Evolutionary conservation across 2,113 vertebrate species (phyloP).

Genomic region (Antechinus stuartii): DNA sequence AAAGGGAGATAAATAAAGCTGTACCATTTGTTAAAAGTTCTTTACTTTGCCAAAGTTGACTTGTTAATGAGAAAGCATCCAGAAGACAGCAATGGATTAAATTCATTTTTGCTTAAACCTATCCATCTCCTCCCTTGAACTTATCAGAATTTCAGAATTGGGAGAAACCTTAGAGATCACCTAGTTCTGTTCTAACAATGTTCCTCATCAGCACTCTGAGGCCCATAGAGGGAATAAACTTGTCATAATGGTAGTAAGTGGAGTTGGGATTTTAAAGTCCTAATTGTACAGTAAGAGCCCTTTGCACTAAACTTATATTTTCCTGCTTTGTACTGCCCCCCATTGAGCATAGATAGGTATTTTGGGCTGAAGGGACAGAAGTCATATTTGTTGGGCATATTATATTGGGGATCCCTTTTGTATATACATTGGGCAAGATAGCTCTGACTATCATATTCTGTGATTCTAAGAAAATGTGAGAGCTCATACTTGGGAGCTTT

Average conservation of each 20-base stretch:
- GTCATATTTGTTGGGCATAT: background rate
- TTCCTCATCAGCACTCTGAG: background rate
- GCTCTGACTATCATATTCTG: background rate
- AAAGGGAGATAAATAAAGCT: background rate
- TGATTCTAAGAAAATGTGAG: background rate
- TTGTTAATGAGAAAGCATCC: background rate
- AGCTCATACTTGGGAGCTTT: background rate
- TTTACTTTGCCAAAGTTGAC: background rate
- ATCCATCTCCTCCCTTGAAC: background rate
- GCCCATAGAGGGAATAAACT: background rate
- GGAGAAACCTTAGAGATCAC: background rate
- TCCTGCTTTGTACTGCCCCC: background rate
- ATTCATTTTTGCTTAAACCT: background rate
- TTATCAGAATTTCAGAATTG: background rate
- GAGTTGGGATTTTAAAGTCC: background rate
- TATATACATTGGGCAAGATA: background rate
- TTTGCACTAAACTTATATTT: background rate
- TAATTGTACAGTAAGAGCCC: background rate
- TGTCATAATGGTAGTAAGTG: background rate
- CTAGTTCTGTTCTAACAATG: background rate
- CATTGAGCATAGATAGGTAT: background rate
- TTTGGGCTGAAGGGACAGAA: background rate
- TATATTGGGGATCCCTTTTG: background rate
- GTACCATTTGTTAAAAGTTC: background rate
- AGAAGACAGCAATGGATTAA: background rate